A percentile compares a stretch with the other conserved stretches of the same genome.
Evolutionary conservation across 2,888 invertebrate species (phyloP).

Genomic region (Mimas tiliae): DNA sequence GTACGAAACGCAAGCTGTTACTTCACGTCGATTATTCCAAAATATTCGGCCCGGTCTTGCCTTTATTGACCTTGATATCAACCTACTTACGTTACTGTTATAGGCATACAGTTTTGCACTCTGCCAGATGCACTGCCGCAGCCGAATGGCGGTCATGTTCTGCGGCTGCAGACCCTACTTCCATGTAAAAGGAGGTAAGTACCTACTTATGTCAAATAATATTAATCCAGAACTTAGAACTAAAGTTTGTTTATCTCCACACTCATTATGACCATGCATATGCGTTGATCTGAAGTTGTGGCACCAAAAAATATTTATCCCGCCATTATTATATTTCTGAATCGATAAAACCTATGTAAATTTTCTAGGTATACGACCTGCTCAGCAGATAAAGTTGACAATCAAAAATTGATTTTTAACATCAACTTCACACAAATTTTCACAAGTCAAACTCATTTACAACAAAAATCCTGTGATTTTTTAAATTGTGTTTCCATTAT

Average conservation of each 20-base stretch:
- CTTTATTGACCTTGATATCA: too few species aligned
- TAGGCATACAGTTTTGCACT: conserved; percentile 83
- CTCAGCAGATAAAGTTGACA: not conserved
- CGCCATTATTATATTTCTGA: too few species aligned
- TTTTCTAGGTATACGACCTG: not conserved
- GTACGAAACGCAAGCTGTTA: too few species aligned
- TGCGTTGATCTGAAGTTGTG: too few species aligned
- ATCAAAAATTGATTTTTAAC: conserved; percentile 6
- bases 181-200: conserved; percentile 78
- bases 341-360: too few species aligned
- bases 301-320: too few species aligned
- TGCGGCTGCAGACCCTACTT: conserved; percentile 84
- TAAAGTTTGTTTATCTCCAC: too few species aligned
- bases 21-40: too few species aligned
- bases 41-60: too few species aligned
- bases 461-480: conserved; percentile 5
- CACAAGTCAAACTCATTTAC: conserved; percentile 3
- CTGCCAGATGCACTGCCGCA: conserved; percentile 83
- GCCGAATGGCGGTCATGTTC: conserved; percentile 76
- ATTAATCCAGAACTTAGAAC: not conserved
- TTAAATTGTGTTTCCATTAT: conserved; percentile 13
- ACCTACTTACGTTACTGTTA: conserved; percentile 29
- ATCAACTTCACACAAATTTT: conserved; percentile 21
- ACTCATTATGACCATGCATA: too few species aligned
- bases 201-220: conserved; percentile 29